Conservation (phyloP, 2,888 invertebrate species). For the Coelinius sp. region DNA sequence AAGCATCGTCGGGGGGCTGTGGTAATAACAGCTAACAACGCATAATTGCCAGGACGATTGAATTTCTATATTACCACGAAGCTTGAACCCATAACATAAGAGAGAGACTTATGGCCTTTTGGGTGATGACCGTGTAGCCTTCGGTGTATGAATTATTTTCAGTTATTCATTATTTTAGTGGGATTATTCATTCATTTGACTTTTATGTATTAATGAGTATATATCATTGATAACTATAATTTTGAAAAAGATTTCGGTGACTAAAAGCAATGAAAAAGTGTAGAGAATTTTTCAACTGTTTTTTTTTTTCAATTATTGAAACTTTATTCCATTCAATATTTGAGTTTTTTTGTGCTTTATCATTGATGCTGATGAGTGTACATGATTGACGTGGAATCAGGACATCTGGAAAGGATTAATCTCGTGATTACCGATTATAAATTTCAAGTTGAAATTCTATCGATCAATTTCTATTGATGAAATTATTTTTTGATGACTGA, state of each 20-base stretch:
- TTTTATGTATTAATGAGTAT: not conserved
- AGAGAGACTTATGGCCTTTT: conserved; percentile 51
- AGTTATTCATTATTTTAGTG: not conserved
- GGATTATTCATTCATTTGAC: conserved; percentile 6
- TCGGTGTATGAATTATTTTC: conserved; percentile 22
- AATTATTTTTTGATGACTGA: not conserved
- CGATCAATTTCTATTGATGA: not conserved
- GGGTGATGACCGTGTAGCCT: conserved; percentile 27
- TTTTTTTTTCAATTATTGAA: no score
- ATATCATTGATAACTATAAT: not conserved
- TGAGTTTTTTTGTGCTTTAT: no score
- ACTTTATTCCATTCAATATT: no score
- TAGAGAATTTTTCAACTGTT: not conserved
- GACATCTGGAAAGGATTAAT: no score
- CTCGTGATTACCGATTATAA: no score
- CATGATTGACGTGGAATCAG: no score
- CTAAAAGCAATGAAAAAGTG: no score
- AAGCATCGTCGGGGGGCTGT: conserved; percentile 50
- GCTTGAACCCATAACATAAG: conserved; percentile 47
- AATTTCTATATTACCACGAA: conserved; percentile 68
- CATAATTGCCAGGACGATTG: conserved; percentile 69
- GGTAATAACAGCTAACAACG: conserved; percentile 66
- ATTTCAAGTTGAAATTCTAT: no score
- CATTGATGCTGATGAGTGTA: no score
- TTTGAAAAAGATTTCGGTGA: no score